Percentiles rank a stretch among this genome's conserved stretches.
phyloP scores from a whole-genome alignment of 2,888 invertebrate species.

The Notodonta dromedarius region DNA sequence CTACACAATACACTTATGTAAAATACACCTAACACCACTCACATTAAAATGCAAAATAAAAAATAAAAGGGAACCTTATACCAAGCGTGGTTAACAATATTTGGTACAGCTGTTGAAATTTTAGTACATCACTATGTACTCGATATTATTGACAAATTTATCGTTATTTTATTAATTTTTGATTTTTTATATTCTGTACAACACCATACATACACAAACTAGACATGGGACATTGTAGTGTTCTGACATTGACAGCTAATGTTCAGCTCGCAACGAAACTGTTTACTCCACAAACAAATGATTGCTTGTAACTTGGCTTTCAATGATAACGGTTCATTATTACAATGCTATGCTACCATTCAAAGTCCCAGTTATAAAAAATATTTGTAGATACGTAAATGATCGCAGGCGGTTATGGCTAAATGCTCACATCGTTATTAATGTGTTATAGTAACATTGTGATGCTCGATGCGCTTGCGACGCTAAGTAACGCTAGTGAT shows the following conservation, averaged over 20 bases:
- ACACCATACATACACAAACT: neutral
- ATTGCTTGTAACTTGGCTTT: neutral
- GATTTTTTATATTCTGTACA: neutral
- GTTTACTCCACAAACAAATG: too few relatives aligned
- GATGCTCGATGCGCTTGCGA: neutral
- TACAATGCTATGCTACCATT: neutral
- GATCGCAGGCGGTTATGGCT: neutral
- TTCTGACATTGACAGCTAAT: too few relatives aligned
- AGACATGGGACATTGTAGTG: too few relatives aligned
- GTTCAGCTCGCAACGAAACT: too few relatives aligned
- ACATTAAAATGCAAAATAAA: conserved; percentile 25
- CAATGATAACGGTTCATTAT: neutral
- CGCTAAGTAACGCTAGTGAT: conserved; percentile 1
- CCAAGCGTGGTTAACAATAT: conserved; percentile 40
- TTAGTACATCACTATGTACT: conserved; percentile 31
- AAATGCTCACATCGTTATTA: neutral
- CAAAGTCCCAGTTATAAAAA: neutral
- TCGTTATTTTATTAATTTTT: neutral
- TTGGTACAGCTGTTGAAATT: conserved; percentile 53
- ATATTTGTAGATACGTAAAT: neutral
- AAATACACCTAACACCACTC: conserved; percentile 30
- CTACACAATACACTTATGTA: conserved; percentile 32
- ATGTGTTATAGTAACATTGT: neutral
- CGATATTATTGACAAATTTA: neutral
- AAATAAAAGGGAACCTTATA: conserved; percentile 40